Conservation (phyloP, 2,113 vertebrate genomes). For the Sclerurus mexicanus region DNA sequence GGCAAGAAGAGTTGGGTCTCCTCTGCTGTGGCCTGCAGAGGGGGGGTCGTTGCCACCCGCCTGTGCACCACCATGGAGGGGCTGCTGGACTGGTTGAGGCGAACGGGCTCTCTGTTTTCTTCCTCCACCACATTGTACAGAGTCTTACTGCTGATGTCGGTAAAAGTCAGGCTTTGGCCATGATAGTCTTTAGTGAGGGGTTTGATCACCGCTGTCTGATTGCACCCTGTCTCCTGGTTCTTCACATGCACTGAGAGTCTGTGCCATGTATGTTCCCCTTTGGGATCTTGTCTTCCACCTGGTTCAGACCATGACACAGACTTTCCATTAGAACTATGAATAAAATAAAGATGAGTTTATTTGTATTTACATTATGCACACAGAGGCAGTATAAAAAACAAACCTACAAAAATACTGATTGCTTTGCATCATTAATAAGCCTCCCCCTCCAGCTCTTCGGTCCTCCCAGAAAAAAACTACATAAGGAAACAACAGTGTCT, state of each 20-base stretch:
- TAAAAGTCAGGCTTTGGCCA: constrained; percentile 82
- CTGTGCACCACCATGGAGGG: constrained; percentile 82
- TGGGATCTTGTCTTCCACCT: constrained; percentile 95
- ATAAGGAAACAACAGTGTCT: background rate
- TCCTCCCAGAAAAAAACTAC: background rate
- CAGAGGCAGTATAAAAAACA: constrained; percentile 15
- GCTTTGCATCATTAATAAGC: background rate
- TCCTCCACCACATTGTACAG: constrained; percentile 87
- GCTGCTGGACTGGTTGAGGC: constrained; percentile 77
- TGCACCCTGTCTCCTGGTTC: constrained; percentile 93
- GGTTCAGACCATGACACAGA: constrained; percentile 99
- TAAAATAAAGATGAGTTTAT: constrained; percentile 90
- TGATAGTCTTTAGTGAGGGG: constrained; percentile 97
- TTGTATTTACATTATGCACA: constrained; percentile 59
- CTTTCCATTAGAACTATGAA: constrained; percentile 99
- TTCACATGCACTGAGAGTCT: constrained; percentile 99
- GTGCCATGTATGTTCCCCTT: constrained; percentile 95
- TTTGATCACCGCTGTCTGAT: constrained; percentile 99
- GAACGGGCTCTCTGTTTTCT: constrained; percentile 70
- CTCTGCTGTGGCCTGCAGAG: constrained; percentile 55
- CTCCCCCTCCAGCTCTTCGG: background rate
- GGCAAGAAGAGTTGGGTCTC: constrained; percentile 77
- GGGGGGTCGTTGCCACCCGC: constrained; percentile 47
- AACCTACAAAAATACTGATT: background rate
- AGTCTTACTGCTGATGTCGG: constrained; percentile 85